Conservation (phyloP, 1,140 invertebrate species). For the Nixonia krombeini region DNA sequence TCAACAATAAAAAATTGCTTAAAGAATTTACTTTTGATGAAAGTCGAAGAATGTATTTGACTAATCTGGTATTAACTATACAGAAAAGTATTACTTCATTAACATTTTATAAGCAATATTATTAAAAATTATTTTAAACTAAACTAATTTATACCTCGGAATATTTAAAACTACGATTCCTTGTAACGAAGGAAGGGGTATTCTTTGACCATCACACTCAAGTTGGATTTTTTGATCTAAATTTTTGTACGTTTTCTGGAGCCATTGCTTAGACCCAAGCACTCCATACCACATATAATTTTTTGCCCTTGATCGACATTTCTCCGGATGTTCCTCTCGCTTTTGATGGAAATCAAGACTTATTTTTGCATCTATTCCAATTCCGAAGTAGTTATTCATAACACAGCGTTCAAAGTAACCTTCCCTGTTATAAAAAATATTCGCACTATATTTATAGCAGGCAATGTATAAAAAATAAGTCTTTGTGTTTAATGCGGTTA, state of each 20-base stretch:
- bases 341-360: conserved; percentile 98
- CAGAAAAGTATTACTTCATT: neutral
- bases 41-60: too few relatives aligned
- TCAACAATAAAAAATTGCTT: too few relatives aligned
- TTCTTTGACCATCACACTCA: conserved; percentile 93
- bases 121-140: conserved; percentile 4
- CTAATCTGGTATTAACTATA: too few relatives aligned
- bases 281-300: conserved; percentile 99
- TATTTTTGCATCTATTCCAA: conserved; percentile 99
- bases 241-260: conserved; percentile 95
- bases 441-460: too few relatives aligned
- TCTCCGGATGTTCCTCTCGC: conserved; percentile 97
- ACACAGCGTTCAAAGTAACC: conserved; percentile 95
- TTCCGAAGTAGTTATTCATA: conserved; percentile 99
- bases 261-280: conserved; percentile 91
- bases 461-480: too few relatives aligned
- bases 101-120: conserved; percentile 8
- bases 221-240: conserved; percentile 94
- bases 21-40: too few relatives aligned
- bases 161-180: conserved; percentile 98
- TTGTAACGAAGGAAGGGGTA: conserved; percentile 93
- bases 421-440: conserved; percentile 73
- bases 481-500: too few relatives aligned
- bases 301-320: conserved; percentile 92
- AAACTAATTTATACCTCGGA: conserved; percentile 84